A percentile compares a stretch with the other conserved stretches of the same genome.
Evolutionary conservation across 1,140 invertebrate species (phyloP).

Genomic region (Whitmania pigra): DNA sequence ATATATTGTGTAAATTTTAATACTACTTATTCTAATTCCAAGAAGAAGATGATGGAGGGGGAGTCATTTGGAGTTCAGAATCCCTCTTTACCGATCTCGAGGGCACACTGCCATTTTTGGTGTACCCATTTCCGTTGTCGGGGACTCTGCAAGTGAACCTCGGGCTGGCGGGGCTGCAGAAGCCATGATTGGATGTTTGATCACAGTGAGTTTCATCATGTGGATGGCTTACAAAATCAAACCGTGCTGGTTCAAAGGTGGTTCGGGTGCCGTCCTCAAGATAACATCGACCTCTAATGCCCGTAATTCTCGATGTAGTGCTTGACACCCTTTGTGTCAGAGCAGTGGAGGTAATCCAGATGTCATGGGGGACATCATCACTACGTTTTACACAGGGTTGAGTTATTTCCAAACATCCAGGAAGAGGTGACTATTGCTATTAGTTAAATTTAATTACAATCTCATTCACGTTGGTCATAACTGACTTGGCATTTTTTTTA

Average conservation of each 20-base stretch:
- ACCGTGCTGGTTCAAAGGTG: constrained; percentile 22
- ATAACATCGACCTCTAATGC: constrained; percentile 16
- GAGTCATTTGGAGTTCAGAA: constrained; percentile 16
- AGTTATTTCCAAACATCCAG: constrained; percentile 58
- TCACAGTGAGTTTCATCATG: constrained; percentile 31
- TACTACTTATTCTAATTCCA: no score
- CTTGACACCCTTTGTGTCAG: constrained; percentile 57
- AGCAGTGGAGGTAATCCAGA: constrained; percentile 31
- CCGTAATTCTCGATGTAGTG: constrained; percentile 54
- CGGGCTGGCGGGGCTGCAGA: constrained; percentile 33
- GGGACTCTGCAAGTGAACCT: background rate
- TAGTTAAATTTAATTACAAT: background rate
- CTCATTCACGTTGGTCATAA: background rate
- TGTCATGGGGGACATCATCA: constrained; percentile 39
- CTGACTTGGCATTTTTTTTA: constrained; percentile 24
- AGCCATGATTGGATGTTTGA: constrained; percentile 33
- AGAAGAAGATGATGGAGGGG: constrained; percentile 20
- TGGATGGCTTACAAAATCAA: constrained; percentile 36
- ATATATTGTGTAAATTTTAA: no score
- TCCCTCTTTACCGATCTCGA: no score
- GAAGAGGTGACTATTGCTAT: constrained; percentile 52
- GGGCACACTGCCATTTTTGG: constrained; percentile 11
- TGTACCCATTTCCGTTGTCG: constrained; percentile 14
- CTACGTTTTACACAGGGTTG: constrained; percentile 37
- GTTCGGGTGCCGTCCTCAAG: constrained; percentile 14